A percentile compares a stretch with the other conserved stretches of the same genome.
phyloP scores from a whole-genome alignment of 2,797 vertebrate genomes.

The Arremon aurantiirostris region DNA sequence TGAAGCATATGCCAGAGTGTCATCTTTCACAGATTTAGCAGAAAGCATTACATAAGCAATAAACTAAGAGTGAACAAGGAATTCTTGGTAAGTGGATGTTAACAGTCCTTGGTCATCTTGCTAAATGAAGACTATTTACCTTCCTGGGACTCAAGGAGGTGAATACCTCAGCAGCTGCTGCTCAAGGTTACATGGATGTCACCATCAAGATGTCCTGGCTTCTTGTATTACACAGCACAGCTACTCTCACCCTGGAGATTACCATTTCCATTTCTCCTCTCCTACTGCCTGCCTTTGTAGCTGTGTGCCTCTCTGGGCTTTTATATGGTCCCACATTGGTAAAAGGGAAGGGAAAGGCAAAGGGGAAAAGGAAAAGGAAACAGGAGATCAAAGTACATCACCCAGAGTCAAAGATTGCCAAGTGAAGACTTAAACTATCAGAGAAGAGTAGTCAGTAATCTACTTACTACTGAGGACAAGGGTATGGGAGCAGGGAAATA shows the following conservation, averaged over 20 bases:
- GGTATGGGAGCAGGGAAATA: neutral
- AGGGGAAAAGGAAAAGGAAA: neutral
- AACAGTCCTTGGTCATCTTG: neutral
- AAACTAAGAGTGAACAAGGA: neutral
- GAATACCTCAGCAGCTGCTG: neutral
- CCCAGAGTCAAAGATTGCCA: neutral
- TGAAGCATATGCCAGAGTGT: neutral
- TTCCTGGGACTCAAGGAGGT: neutral
- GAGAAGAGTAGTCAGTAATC: neutral
- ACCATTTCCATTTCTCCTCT: neutral
- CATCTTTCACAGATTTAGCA: neutral
- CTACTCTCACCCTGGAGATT: neutral
- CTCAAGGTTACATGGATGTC: neutral
- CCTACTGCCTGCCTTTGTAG: neutral
- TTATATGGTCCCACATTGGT: neutral
- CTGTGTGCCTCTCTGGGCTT: neutral
- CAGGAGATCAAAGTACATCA: neutral
- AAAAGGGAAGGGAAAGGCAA: neutral
- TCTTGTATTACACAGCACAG: neutral
- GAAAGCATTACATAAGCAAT: conserved; percentile 28
- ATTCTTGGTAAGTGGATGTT: neutral
- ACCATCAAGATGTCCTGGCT: neutral
- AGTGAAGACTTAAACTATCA: neutral
- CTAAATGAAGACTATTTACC: neutral
- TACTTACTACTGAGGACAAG: neutral